phyloP scores from a whole-genome alignment of 1,140 invertebrate genomes.

The Rhopalosiphum padi region DNA sequence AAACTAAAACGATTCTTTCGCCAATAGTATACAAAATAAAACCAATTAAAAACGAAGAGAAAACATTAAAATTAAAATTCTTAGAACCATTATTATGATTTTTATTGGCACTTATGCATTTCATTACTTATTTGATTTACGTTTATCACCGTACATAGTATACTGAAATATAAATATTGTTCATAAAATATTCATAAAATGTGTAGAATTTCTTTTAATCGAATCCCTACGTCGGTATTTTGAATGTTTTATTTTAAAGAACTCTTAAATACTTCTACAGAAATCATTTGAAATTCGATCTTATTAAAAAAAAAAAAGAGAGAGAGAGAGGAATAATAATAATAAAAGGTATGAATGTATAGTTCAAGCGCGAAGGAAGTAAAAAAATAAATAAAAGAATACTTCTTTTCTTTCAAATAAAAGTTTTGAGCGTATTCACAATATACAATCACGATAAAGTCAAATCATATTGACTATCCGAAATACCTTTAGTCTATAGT shows the following conservation, averaged over 20 bases:
- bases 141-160: background rate
- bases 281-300: background rate
- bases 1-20: background rate
- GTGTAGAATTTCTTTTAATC: background rate
- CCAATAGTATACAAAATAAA: background rate
- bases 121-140: constrained; percentile 7
- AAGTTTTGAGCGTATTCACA: background rate
- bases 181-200: background rate
- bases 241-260: background rate
- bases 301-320: background rate
- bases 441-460: background rate
- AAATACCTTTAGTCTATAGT: background rate
- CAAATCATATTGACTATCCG: background rate
- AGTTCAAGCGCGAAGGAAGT: background rate
- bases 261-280: background rate
- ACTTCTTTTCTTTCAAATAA: background rate
- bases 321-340: background rate
- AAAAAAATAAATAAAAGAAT: background rate
- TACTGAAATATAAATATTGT: constrained; percentile 20
- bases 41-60: background rate
- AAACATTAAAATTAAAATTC: constrained; percentile 13
- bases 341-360: background rate
- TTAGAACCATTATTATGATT: background rate
- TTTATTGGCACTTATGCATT: constrained; percentile 2
- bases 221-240: background rate